Conservation (phyloP, 2,888 invertebrate genomes). For the Unio delphinus region DNA sequence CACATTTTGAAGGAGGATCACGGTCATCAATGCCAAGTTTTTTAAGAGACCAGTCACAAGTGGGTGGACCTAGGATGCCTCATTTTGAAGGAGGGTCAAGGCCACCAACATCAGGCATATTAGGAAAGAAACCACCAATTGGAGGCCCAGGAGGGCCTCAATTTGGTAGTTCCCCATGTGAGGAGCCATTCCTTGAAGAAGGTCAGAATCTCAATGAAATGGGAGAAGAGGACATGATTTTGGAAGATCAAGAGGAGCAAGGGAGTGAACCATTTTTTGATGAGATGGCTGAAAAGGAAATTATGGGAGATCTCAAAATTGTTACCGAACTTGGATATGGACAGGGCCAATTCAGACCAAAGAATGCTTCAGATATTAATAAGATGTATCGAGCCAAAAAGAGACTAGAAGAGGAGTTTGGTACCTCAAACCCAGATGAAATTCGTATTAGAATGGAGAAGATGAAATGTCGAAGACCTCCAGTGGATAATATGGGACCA, state of each 20-base stretch:
- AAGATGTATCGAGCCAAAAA: too few species aligned
- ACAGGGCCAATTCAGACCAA: conserved; percentile 1
- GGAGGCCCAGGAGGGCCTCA: too few species aligned
- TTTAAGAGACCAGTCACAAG: background rate
- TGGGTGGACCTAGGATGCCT: background rate
- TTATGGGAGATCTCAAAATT: background rate
- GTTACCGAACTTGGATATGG: background rate
- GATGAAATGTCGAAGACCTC: background rate
- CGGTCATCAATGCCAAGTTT: conserved; percentile 1
- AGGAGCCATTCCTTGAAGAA: background rate
- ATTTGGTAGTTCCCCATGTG: background rate
- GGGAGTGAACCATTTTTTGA: conserved; percentile 11
- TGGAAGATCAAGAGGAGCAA: conserved; percentile 18
- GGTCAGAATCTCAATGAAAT: conserved; percentile 9
- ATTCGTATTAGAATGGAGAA: background rate
- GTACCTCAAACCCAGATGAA: conserved; percentile 1
- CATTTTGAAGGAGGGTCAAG: background rate
- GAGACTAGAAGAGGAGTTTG: too few species aligned
- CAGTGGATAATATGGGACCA: background rate
- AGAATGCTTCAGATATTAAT: too few species aligned
- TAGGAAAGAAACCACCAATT: background rate
- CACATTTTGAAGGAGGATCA: background rate
- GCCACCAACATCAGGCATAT: background rate
- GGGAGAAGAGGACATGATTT: conserved; percentile 28
- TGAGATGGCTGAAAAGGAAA: conserved; percentile 1